Conservation (phyloP, 2,797 vertebrate species). For the Eulemur rubriventer region DNA sequence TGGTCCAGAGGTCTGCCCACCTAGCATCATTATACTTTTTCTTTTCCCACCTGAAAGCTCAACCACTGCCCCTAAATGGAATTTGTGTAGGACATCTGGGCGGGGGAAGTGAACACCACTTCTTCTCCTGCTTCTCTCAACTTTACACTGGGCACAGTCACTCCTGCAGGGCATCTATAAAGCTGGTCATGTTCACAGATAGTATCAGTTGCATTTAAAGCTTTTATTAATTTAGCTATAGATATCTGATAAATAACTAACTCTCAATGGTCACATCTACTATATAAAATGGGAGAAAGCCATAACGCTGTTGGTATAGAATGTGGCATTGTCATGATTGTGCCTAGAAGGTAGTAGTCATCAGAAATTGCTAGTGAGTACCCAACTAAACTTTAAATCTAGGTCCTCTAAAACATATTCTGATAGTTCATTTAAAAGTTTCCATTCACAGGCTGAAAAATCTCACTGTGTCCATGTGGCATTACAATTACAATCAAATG, state of each 20-base stretch:
- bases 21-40: neutral
- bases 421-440: neutral
- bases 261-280: neutral
- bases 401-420: neutral
- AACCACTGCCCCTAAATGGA: fast-evolving
- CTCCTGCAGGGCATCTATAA: too few relatives aligned
- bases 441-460: neutral
- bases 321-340: neutral
- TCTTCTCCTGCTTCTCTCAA: neutral
- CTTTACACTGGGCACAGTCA: neutral
- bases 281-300: neutral
- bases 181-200: neutral
- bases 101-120: neutral
- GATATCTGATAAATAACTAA: neutral
- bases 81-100: fast-evolving
- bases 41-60: neutral
- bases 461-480: neutral
- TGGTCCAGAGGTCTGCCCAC: neutral
- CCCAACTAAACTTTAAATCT: neutral
- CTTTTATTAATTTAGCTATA: neutral
- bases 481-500: neutral
- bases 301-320: neutral
- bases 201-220: neutral
- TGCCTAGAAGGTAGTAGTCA: neutral
- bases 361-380: neutral